Percentiles rank a stretch among this genome's conserved stretches.
phyloP scores from a whole-genome alignment of 2,888 invertebrate species.

The Anodontia alba region DNA sequence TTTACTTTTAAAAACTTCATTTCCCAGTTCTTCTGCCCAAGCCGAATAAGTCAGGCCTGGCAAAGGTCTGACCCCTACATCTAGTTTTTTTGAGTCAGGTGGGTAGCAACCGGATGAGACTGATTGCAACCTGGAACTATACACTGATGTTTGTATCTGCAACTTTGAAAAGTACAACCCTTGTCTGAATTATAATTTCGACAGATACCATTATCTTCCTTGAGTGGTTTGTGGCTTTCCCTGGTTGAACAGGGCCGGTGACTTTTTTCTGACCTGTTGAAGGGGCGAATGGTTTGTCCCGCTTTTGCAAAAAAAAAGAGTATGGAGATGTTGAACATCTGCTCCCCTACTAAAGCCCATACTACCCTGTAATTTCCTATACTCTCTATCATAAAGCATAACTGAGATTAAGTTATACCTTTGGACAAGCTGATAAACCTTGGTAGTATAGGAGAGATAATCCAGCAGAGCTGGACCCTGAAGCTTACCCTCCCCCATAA shows the following conservation, averaged over 20 bases:
- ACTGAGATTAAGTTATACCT: not conserved
- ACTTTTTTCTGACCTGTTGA: not conserved
- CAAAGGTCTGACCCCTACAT: not conserved
- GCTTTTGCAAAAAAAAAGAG: not conserved
- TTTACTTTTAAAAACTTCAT: too few species aligned
- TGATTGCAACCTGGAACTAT: constrained; percentile 19
- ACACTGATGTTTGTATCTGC: constrained; percentile 22
- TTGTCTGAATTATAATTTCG: constrained; percentile 11
- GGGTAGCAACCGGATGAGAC: not conserved
- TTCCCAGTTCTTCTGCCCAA: not conserved
- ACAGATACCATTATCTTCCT: not conserved
- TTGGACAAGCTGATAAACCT: not conserved
- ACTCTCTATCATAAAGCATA: not conserved
- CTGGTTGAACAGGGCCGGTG: not conserved
- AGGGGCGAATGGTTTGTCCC: not conserved
- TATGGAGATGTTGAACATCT: not conserved
- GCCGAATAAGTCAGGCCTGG: not conserved
- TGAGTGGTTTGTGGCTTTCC: not conserved
- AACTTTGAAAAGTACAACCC: constrained; percentile 7
- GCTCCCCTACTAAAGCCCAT: not conserved
- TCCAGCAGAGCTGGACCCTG: not conserved
- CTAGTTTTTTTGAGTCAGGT: not conserved
- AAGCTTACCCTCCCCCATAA: not conserved
- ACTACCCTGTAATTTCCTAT: not conserved
- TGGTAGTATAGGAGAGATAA: not conserved